Base-by-base conservation (phyloP, 2,797 vertebrate species). In the Pangasius mekongensis region DNA sequence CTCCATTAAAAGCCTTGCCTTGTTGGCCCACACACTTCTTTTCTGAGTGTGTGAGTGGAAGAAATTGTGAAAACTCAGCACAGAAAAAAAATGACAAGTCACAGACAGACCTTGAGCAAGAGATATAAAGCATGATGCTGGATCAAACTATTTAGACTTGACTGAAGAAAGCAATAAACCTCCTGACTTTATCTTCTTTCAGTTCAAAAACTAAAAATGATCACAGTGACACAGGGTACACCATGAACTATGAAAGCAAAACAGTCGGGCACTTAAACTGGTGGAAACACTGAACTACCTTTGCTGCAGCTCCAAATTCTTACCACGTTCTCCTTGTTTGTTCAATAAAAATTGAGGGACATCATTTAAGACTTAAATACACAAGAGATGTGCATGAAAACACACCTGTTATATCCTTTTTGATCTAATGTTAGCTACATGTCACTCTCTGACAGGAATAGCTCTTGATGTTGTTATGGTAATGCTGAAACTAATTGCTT, bases 161-260 rank as follows among this genome's bases (percentile, higher is more conserved):
- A 43, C 22, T 62, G 80, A 27, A 62, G 80, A 82, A n/a, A 82
- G 33, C 33, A 62, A 62, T 27, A 83, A 62, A 82, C 27, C 33
- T 27, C 54, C 13, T 81, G 78, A 58, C 39, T 24, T 54, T 10
- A 54, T 54, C 49, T 18, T 54, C 14, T 56, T 30, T 58, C 30
- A 36, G 11, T 76, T 52, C 5, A 54, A 77, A 30, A 49, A 77
- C 33, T 18, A 33, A 3, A 36, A 56, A 14, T 8, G 24, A 82
- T 58, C 20, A 33, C 33, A 7, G 80, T 43, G 11, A 82, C 24
- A 27, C 58, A 58, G 77, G 33, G 24, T 6, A 22, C 33, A 39
- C 20, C 80, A 82, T n/a, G 5, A 43, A 43, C 22, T 16, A 43
- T 8, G 10, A 58, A 60, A 81, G 20, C 47, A 62, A 64, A n/a